phyloP scores from a whole-genome alignment of 2,888 invertebrate genomes.

The Abscondita cerata region DNA sequence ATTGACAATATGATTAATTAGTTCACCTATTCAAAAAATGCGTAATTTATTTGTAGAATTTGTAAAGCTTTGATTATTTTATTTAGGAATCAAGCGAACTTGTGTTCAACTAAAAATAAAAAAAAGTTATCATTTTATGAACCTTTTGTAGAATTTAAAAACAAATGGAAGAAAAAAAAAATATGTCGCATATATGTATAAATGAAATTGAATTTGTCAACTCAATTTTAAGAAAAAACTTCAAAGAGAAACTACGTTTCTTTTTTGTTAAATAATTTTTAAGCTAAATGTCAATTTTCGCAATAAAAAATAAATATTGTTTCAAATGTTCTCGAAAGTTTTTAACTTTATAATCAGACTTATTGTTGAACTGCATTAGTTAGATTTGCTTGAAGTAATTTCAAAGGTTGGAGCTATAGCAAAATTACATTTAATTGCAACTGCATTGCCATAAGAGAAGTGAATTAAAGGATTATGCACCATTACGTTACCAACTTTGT shows the following conservation, averaged over 20 bases:
- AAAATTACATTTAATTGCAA: conserved; percentile 26
- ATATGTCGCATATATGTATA: conserved; percentile 8
- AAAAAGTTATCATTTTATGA: too few relatives aligned
- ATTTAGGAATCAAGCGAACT: too few relatives aligned
- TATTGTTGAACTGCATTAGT: conserved; percentile 19
- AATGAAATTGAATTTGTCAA: conserved; percentile 10
- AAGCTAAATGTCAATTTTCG: background rate
- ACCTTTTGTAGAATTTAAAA: too few relatives aligned
- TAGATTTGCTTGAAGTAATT: conserved; percentile 14
- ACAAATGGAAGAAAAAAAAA: too few relatives aligned
- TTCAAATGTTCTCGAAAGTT: background rate
- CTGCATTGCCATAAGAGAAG: conserved; percentile 14
- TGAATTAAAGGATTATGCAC: conserved; percentile 21
- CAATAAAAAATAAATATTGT: background rate
- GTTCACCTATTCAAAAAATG: too few relatives aligned
- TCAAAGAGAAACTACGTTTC: conserved; percentile 2
- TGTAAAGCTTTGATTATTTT: too few relatives aligned
- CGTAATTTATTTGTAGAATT: too few relatives aligned
- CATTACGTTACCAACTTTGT: background rate
- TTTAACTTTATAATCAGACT: conserved; percentile 14
- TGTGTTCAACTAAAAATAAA: too few relatives aligned
- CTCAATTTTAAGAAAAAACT: conserved; percentile 2
- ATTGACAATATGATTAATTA: too few relatives aligned
- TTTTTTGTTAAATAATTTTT: background rate
- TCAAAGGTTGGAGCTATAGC: conserved; percentile 13